Percentiles rank a stretch among this genome's conserved stretches.
These are phyloP conservation scores for Nasonia vitripennis DNA, from an alignment of 1,140 invertebrate species.

Conservation along the genomic window DNA sequence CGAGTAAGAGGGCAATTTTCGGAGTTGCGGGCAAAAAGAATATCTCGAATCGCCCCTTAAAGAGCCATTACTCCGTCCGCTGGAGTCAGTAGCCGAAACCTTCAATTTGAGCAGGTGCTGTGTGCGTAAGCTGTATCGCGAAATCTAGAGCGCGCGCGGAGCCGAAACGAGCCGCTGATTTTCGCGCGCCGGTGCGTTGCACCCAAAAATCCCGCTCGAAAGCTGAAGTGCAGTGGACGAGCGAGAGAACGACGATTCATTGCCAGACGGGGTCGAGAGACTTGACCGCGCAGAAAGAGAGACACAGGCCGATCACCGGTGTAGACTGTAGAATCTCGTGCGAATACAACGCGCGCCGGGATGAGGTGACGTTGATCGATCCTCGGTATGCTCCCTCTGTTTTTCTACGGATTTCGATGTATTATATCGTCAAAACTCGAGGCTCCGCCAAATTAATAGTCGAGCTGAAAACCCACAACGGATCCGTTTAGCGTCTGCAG, in stretches of 20 bases:
- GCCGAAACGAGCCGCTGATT: slow-evolving; percentile 2
- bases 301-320: background rate
- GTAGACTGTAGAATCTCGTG: background rate
- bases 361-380: background rate
- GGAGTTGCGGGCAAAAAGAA: too few relatives aligned
- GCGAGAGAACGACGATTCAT: background rate
- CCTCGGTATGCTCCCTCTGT: too few relatives aligned
- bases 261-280: slow-evolving; percentile 1
- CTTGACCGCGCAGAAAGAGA: background rate
- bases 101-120: background rate
- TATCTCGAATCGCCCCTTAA: too few relatives aligned
- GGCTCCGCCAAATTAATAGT: too few relatives aligned
- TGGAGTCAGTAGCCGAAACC: background rate
- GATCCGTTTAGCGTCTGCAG: background rate
- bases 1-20: too few relatives aligned
- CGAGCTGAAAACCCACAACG: background rate
- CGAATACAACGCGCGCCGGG: background rate
- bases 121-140: background rate
- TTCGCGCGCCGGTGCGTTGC: slow-evolving; percentile 18
- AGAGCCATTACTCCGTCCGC: background rate
- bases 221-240: background rate
- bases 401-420: background rate
- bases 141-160: background rate
- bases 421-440: too few relatives aligned
- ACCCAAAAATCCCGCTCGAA: slow-evolving; percentile 6